Conservation (phyloP, 2,888 invertebrate genomes). For the Tetrapedia diversipes region DNA sequence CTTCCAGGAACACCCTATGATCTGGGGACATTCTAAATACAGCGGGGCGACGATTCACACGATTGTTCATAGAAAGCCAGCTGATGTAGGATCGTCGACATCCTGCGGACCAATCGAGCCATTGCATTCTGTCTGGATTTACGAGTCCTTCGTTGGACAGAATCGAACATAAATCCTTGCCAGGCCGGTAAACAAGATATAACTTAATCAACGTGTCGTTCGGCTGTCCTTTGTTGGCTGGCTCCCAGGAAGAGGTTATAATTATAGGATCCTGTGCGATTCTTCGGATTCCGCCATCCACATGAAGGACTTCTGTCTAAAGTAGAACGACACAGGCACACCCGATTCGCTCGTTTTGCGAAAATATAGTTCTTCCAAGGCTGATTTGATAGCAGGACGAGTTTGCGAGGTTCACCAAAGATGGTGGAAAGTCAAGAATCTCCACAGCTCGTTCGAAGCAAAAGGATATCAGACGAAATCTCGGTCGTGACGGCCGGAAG, state of each 20-base stretch:
- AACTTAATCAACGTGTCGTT: constrained; percentile 57
- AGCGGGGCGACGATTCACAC: not conserved
- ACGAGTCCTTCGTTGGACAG: constrained; percentile 47
- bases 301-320: constrained; percentile 2
- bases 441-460: too few species aligned
- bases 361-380: constrained; percentile 34
- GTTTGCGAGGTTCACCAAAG: too few species aligned
- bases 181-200: constrained; percentile 50
- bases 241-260: constrained; percentile 14
- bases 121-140: constrained; percentile 6
- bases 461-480: too few species aligned
- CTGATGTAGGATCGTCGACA: constrained; percentile 1
- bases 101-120: constrained; percentile 2
- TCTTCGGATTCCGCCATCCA: constrained; percentile 7
- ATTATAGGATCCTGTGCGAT: constrained; percentile 12
- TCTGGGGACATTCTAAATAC: not conserved
- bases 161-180: constrained; percentile 61
- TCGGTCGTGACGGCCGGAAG: not conserved
- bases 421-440: too few species aligned
- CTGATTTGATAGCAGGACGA: constrained; percentile 26
- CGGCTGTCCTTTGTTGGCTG: constrained; percentile 20
- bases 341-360: constrained; percentile 31
- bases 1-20: too few species aligned
- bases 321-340: not conserved
- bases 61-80: constrained; percentile 18